phyloP scores from a whole-genome alignment of 2,113 vertebrate species.

The Erinaceus europaeus region DNA sequence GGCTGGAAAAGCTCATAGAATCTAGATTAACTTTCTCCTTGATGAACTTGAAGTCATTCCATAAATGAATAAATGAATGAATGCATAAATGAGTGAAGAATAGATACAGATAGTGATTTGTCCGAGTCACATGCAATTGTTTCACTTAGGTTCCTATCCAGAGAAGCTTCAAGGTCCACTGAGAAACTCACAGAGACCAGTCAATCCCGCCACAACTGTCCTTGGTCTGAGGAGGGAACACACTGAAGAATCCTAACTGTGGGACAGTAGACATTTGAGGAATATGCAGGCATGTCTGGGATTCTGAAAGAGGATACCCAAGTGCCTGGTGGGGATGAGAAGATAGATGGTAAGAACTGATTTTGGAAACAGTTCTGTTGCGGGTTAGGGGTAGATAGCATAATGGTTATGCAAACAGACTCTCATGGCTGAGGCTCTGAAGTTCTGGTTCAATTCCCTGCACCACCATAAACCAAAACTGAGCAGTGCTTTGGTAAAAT shows the following conservation, averaged over 20 bases:
- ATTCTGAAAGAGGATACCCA: background rate
- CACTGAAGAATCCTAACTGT: background rate
- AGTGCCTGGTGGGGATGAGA: background rate
- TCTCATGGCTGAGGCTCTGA: no score
- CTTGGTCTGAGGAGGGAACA: background rate
- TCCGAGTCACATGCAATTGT: background rate
- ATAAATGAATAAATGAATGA: background rate
- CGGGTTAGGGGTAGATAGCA: no score
- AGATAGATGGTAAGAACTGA: background rate
- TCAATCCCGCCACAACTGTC: background rate
- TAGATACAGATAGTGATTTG: background rate
- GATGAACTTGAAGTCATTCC: background rate
- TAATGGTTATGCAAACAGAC: no score
- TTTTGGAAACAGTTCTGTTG: conserved; percentile 5
- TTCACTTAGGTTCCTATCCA: background rate
- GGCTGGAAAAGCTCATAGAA: background rate
- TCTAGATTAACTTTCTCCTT: background rate
- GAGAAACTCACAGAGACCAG: background rate
- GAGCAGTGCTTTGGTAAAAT: no score
- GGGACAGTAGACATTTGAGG: background rate
- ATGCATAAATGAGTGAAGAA: background rate
- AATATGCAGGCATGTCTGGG: background rate
- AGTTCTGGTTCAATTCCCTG: no score
- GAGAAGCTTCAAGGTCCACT: background rate
- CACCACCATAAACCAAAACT: no score